Conservation (phyloP, 2,888 invertebrate species). For the Eupelmus urozonus region DNA sequence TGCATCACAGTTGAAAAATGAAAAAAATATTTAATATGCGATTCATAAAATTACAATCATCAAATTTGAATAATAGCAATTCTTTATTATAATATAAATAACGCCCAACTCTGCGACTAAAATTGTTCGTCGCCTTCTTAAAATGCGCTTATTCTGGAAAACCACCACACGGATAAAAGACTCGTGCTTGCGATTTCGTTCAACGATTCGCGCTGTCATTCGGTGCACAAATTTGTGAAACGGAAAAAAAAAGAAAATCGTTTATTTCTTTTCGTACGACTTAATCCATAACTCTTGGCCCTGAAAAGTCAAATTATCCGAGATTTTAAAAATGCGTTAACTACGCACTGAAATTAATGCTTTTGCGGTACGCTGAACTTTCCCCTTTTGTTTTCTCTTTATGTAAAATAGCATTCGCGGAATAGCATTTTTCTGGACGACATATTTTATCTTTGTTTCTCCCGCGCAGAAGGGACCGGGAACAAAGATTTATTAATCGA, state of each 20-base stretch:
- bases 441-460: constrained; percentile 13
- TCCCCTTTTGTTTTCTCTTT: not conserved
- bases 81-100: constrained; percentile 48
- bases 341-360: constrained; percentile 21
- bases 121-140: constrained; percentile 27
- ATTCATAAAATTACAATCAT: constrained; percentile 58
- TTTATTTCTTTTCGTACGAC: constrained; percentile 9
- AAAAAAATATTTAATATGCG: constrained; percentile 45
- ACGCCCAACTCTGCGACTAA: constrained; percentile 51
- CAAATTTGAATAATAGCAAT: constrained; percentile 54
- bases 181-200: constrained; percentile 39
- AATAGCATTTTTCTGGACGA: constrained; percentile 26
- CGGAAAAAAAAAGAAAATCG: constrained; percentile 27
- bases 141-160: constrained; percentile 24
- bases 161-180: constrained; percentile 31
- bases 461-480: not conserved
- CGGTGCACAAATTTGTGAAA: constrained; percentile 23
- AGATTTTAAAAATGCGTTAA: constrained; percentile 26
- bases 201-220: constrained; percentile 45
- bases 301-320: constrained; percentile 18
- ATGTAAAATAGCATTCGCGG: constrained; percentile 4
- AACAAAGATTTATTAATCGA: constrained; percentile 16
- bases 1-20: constrained; percentile 42
- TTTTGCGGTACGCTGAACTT: constrained; percentile 37
- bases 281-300: constrained; percentile 11